These are phyloP conservation scores for Drosophila sechellia DNA, from an alignment of 1,140 invertebrate species.

Conservation along the genomic window DNA sequence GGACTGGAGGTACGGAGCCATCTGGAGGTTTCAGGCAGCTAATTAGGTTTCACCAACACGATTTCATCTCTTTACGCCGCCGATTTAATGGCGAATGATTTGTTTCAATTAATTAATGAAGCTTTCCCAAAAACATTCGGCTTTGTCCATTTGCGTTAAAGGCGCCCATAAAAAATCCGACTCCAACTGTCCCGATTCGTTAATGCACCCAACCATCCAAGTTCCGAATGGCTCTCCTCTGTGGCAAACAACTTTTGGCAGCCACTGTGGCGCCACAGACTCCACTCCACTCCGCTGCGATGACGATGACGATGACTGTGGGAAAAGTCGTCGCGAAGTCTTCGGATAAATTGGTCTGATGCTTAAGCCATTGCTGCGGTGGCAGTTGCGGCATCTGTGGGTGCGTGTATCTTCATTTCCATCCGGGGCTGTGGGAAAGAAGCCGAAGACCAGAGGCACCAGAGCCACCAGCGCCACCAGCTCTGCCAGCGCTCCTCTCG, in stretches of 20 bases:
- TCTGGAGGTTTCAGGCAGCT: not conserved
- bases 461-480: not conserved
- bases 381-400: slow-evolving; percentile 50
- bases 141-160: slow-evolving; percentile 63
- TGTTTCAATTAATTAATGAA: slow-evolving; percentile 37
- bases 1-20: not conserved
- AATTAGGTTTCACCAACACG: not conserved
- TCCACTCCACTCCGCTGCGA: slow-evolving; percentile 5
- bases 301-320: slow-evolving; percentile 37
- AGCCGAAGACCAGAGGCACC: not conserved
- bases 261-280: slow-evolving; percentile 59
- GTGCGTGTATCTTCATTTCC: slow-evolving; percentile 55
- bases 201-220: slow-evolving; percentile 6
- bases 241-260: slow-evolving; percentile 66
- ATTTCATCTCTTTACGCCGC: slow-evolving; percentile 1
- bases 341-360: slow-evolving; percentile 9
- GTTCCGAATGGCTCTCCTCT: slow-evolving; percentile 49
- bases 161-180: slow-evolving; percentile 35
- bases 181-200: slow-evolving; percentile 27
- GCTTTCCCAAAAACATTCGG: slow-evolving; percentile 22
- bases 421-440: slow-evolving; percentile 57
- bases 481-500: slow-evolving; percentile 4
- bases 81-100: slow-evolving; percentile 19
- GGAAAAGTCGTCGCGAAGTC: slow-evolving; percentile 50
- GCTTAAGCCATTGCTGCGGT: slow-evolving; percentile 4